Conservation (phyloP, 2,888 invertebrate species). For the Heliconius sara region DNA sequence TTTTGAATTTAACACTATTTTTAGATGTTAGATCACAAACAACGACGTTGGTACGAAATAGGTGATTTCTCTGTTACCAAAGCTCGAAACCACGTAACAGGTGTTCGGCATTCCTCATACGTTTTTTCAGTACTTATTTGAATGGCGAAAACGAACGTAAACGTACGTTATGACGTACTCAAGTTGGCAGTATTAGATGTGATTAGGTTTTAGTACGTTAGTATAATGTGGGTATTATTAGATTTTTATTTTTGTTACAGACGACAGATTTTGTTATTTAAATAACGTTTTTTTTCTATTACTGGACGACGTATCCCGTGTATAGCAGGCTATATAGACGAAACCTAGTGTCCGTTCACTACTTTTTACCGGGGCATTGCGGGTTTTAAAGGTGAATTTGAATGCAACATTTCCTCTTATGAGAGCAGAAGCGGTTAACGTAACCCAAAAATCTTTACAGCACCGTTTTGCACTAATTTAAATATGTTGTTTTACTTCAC, state of each 20-base stretch:
- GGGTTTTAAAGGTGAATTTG: too few relatives aligned
- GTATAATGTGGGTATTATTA: not conserved
- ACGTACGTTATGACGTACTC: constrained; percentile 41
- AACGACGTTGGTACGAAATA: constrained; percentile 33
- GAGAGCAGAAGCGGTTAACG: too few relatives aligned
- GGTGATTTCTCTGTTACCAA: constrained; percentile 27
- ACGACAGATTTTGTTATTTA: not conserved
- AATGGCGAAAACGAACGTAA: constrained; percentile 45
- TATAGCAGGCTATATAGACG: too few relatives aligned
- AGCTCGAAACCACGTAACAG: constrained; percentile 39
- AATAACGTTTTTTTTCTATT: not conserved
- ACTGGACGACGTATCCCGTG: not conserved
- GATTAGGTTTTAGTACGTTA: constrained; percentile 19
- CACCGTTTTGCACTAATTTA: too few relatives aligned
- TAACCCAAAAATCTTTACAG: too few relatives aligned
- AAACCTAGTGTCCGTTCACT: too few relatives aligned
- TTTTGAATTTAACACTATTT: constrained; percentile 22
- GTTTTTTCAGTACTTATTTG: constrained; percentile 40
- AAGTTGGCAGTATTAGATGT: constrained; percentile 40
- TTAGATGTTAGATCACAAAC: constrained; percentile 19
- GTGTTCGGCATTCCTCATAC: constrained; percentile 42
- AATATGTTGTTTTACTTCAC: too few relatives aligned
- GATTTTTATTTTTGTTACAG: not conserved
- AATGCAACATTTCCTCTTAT: too few relatives aligned
- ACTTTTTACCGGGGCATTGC: too few relatives aligned